phyloP scores from a whole-genome alignment of 2,113 vertebrate genomes.

The Lasiurus borealis region DNA sequence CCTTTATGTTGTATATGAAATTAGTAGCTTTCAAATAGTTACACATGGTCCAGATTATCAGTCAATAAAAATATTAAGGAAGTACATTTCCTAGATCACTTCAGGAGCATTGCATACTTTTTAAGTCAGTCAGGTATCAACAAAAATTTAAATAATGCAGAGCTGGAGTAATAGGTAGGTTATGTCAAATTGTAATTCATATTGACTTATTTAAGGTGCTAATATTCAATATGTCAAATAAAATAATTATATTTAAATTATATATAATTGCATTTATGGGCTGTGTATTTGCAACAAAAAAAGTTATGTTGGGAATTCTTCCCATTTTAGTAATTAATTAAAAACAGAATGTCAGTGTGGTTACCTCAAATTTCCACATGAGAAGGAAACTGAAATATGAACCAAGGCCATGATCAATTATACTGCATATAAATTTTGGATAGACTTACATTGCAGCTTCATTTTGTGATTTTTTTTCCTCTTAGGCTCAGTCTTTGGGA shows the following conservation, averaged over 20 bases:
- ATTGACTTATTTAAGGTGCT: background rate
- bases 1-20: background rate
- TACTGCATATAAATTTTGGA: background rate
- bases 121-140: background rate
- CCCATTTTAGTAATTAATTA: background rate
- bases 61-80: constrained; percentile 7
- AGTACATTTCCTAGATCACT: background rate
- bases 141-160: background rate
- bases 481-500: background rate
- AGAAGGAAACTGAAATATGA: background rate
- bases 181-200: background rate
- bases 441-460: background rate
- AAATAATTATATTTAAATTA: background rate
- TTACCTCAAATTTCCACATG: background rate
- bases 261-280: background rate
- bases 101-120: background rate
- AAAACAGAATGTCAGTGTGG: background rate
- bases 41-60: background rate
- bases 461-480: background rate
- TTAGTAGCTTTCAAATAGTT: background rate
- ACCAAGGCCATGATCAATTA: background rate
- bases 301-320: background rate
- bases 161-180: background rate
- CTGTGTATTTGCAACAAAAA: background rate
- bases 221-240: background rate